phyloP scores from a whole-genome alignment of 2,113 vertebrate species.

The Myrmophylax atrothorax region DNA sequence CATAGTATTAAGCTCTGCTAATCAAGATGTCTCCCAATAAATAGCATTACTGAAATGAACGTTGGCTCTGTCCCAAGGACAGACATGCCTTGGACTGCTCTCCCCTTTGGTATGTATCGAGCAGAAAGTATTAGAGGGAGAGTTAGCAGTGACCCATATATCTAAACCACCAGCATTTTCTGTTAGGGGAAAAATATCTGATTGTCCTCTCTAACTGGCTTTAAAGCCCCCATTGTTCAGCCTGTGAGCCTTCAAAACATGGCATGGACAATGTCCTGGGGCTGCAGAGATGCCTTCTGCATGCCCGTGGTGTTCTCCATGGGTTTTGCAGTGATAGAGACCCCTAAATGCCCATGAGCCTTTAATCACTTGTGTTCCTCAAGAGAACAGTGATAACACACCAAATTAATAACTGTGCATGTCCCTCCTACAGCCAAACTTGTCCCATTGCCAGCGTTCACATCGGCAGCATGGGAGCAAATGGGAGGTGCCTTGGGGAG shows the following conservation, averaged over 20 bases:
- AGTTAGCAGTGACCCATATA: slow-evolving; percentile 38
- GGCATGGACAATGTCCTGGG: neutral
- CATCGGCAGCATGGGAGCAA: fast-evolving
- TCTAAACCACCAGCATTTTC: slow-evolving; percentile 18
- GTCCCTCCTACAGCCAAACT: neutral
- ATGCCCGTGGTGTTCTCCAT: neutral
- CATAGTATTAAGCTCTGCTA: neutral
- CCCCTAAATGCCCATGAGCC: fast-evolving
- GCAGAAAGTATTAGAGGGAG: slow-evolving; percentile 37
- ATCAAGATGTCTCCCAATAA: slow-evolving; percentile 59
- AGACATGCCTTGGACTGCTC: slow-evolving; percentile 15
- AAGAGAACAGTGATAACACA: fast-evolving
- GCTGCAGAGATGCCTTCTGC: neutral
- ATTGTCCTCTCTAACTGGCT: slow-evolving; percentile 12
- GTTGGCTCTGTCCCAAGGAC: slow-evolving; percentile 11
- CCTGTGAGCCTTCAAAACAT: neutral
- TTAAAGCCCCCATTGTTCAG: neutral
- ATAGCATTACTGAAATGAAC: slow-evolving; percentile 29
- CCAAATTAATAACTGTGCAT: fast-evolving
- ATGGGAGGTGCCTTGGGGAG: neutral
- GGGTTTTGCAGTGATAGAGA: neutral
- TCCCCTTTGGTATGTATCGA: slow-evolving; percentile 35
- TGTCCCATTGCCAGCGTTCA: fast-evolving
- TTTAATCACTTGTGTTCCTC: fast-evolving
- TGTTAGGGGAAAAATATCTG: slow-evolving; percentile 38